Evolutionary conservation across 2,113 vertebrate genomes (phyloP).

Genomic region (Triplophysa dalaica): DNA sequence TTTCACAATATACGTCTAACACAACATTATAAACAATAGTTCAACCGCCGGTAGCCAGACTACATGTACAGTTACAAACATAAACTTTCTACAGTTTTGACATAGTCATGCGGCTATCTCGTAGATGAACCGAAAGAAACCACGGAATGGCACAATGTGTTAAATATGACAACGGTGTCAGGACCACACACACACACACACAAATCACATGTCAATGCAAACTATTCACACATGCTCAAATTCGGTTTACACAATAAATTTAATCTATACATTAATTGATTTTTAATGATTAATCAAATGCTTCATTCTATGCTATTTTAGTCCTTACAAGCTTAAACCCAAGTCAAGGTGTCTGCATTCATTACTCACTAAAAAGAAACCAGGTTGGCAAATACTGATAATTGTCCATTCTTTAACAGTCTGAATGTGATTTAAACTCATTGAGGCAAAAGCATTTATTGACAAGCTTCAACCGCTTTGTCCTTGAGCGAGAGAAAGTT

Average conservation of each 20-base stretch:
- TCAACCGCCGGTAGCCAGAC: not conserved
- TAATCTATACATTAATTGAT: not conserved
- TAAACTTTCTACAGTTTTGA: not conserved
- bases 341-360: not conserved
- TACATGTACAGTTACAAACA: not conserved
- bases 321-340: no score
- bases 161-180: not conserved
- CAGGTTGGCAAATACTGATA: not conserved
- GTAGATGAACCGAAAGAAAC: constrained; percentile 49
- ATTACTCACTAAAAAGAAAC: not conserved
- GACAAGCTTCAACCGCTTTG: no score
- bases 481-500: no score
- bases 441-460: no score
- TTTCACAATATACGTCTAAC: no score
- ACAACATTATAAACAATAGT: no score
- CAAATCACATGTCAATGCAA: not conserved
- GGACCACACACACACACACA: not conserved
- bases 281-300: not conserved
- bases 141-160: constrained; percentile 46
- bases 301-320: no score
- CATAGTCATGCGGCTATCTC: constrained; percentile 42
- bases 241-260: not conserved
- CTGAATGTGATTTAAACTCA: not conserved
- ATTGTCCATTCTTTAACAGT: not conserved
- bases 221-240: not conserved